Evolutionary conservation across 2,797 vertebrate genomes (phyloP).

Genomic region (Sebastes vulpes): DNA sequence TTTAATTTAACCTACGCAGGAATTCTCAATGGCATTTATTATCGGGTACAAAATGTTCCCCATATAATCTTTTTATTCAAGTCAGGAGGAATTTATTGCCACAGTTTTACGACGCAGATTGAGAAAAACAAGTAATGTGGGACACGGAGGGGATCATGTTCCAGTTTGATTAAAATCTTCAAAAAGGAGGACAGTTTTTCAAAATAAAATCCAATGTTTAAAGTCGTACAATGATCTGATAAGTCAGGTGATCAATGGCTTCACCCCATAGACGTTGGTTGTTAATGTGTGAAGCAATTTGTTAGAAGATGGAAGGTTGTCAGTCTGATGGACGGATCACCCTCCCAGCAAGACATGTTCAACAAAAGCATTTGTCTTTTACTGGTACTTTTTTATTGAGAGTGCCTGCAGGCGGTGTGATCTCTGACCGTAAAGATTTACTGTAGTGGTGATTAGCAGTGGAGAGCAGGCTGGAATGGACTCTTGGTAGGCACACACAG

Average conservation of each 20-base stretch:
- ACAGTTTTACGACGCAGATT: not conserved
- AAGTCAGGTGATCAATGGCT: slow-evolving; percentile 14
- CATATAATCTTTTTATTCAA: slow-evolving; percentile 24
- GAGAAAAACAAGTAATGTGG: slow-evolving; percentile 31
- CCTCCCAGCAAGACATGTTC: slow-evolving; percentile 28
- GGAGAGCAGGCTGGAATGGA: not conserved
- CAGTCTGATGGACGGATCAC: slow-evolving; percentile 17
- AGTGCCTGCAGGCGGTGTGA: slow-evolving; percentile 50
- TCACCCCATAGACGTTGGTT: not conserved
- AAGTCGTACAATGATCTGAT: not conserved
- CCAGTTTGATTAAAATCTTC: slow-evolving; percentile 32
- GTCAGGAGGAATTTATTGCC: slow-evolving; percentile 30
- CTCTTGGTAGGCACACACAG: not conserved
- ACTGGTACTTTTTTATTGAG: slow-evolving; percentile 42
- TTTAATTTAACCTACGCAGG: slow-evolving; percentile 25
- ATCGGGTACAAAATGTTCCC: slow-evolving; percentile 10
- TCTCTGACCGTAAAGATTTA: slow-evolving; percentile 62
- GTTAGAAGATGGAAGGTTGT: slow-evolving; percentile 18
- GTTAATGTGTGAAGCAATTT: slow-evolving; percentile 19
- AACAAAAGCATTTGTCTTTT: slow-evolving; percentile 51
- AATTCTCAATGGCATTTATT: slow-evolving; percentile 36
- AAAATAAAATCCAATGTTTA: slow-evolving; percentile 10
- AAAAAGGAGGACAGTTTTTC: slow-evolving; percentile 8
- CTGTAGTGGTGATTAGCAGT: not conserved
- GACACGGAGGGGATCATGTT: slow-evolving; percentile 21